These are phyloP conservation scores for Pedionomus torquatus DNA, from an alignment of 2,113 vertebrate species.

Conservation along the genomic window DNA sequence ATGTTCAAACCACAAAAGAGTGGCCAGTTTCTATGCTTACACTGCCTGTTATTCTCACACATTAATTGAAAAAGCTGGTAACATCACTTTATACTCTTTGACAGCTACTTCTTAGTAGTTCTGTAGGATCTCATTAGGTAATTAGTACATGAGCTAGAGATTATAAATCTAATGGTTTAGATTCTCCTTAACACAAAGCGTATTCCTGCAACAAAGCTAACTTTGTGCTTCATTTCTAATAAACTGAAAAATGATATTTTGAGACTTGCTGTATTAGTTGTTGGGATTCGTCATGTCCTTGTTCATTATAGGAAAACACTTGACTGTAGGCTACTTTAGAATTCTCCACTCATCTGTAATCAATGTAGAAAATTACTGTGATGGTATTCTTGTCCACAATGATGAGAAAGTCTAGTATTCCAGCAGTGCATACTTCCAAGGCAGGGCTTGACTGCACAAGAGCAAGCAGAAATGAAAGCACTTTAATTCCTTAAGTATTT, in stretches of 20 bases:
- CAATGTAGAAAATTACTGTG: neutral
- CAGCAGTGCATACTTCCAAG: too few species aligned
- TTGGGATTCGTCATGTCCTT: neutral
- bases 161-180: neutral
- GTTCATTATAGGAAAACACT: neutral
- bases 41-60: neutral
- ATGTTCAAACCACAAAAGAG: neutral
- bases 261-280: neutral
- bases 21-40: neutral
- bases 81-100: neutral
- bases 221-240: neutral
- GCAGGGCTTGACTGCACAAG: neutral
- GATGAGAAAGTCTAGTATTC: neutral
- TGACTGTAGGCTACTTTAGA: neutral
- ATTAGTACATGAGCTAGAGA: neutral
- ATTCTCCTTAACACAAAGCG: neutral
- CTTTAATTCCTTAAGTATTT: neutral
- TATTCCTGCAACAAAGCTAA: neutral
- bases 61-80: neutral
- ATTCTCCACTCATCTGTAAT: neutral
- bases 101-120: neutral
- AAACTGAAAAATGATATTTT: neutral
- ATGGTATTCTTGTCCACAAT: neutral
- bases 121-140: neutral
- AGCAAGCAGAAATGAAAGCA: neutral